Evolutionary conservation across 2,113 vertebrate genomes (phyloP), one percentile per base, ranked within the genome.

Genomic region (Acanthisitta chloris): DNA sequence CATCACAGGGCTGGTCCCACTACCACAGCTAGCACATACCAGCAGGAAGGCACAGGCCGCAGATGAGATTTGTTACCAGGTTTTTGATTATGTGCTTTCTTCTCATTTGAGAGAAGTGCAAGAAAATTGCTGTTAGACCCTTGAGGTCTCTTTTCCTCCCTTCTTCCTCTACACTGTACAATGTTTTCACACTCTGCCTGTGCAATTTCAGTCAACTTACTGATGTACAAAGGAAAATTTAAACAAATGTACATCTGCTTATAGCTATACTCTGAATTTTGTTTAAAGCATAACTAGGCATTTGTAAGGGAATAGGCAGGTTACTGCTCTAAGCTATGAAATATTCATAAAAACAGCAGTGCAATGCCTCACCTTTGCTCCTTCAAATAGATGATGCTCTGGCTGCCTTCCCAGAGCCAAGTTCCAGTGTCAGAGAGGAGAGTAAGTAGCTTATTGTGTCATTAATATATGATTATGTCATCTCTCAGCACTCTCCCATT

Each of bases 271-370:
- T 81, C 73, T 76, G 64, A 10, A 2, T 70, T 95, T 95, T 91
- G 57, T 83, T 96, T 94, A 66, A 95, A 90, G 69, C 29, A 9
- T 57, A 92, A 64, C 42, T 8, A 81, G 65, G 36, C 77, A 77
- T 46, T 72, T 80, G 84, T 67, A 64, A 66, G 61, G 71, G 84
- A 90, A 78, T 46, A 93, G 86, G 78, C 81, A 96, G 69, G 84
- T 90, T 86, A 46, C 74, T 65, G 62, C 91, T 97, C 76, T 48
- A 38, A 92, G 87, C 54, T 19, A 97, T 96, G 85, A 97, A 97
- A 95, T 97, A 97, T 96, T 96, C 88, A 96, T 96, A 43, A 43
- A 70, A 90, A 52, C 73, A 82, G 45, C 78, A 61, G 66, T 20
- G 73, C 1, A 9, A 28, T 58, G 45, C 77, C 73, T 94, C 80